Base-by-base conservation (phyloP, 2,113 vertebrate species). In the Nothobranchius kuhntae region DNA sequence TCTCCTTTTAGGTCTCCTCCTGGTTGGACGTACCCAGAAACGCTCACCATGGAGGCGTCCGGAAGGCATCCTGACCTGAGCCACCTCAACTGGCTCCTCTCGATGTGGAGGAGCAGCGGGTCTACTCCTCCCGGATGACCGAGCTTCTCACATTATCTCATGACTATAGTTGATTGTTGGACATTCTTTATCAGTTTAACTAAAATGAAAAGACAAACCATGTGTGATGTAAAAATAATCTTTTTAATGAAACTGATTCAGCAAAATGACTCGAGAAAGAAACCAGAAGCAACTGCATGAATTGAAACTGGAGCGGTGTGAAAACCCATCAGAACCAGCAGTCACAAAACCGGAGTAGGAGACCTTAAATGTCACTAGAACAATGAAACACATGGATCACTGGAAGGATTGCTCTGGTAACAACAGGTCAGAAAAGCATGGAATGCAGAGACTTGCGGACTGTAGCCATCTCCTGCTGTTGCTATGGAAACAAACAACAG, bases 401-500 rank as follows among this genome's bases (percentile, higher is more conserved):
- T 3, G 36, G 21, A 58, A 47, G 15, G 3, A 14, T 65, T 0
- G 4, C 52, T 17, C 0, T 26, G 71, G 40, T 14, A 40, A 55
- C 53, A 11, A 53, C 50, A 5, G 15, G 8, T 60, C 79, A 94
- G 86, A 93, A 92, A 61, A 94, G 57, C 90, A 92, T 90, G 72
- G 91, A 89, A 55, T 93, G 89, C 21, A 94, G 90, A 0, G 91
- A 91, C 59, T 91, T 93, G 21, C 92, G 89, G 62, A 93, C 91
- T 0, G 88, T 90, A 53, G 90, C 90, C 90, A 92, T 92, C 76
- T 94, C 92, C 80, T 92, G 91, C 65, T 92, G 92, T 84, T 94
- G 93, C 92, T 93, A 71, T 76, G 65, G 75, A 85, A 77, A 83
- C 64, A 73, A 40, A 74, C 3, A 40, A 56, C 26, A 55, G 2